Evolutionary conservation across 2,113 vertebrate genomes (phyloP).

Genomic region (Barnardius zonarius): DNA sequence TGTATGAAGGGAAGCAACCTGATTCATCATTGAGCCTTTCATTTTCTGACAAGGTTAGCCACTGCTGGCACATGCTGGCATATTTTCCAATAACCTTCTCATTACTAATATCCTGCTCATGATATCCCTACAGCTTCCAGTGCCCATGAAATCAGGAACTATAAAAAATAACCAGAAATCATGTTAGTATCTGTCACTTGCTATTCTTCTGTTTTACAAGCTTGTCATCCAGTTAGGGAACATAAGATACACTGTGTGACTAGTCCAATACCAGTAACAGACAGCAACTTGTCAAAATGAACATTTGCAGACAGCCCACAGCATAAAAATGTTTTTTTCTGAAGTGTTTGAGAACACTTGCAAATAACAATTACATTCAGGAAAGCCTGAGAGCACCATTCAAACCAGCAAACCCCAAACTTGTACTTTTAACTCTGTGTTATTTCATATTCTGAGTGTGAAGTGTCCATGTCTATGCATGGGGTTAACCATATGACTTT

Average conservation of each 20-base stretch:
- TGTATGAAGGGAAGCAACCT: background rate
- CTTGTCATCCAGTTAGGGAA: slow-evolving; percentile 60
- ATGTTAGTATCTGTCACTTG: slow-evolving; percentile 57
- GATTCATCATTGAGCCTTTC: slow-evolving; percentile 1
- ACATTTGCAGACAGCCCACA: slow-evolving; percentile 67
- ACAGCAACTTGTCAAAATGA: slow-evolving; percentile 67
- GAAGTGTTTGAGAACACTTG: slow-evolving; percentile 49
- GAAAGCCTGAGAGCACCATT: slow-evolving; percentile 10
- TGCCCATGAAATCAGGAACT: slow-evolving; percentile 37
- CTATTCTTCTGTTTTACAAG: slow-evolving; percentile 66
- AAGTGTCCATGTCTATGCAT: background rate
- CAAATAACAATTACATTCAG: slow-evolving; percentile 51
- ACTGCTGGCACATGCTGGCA: background rate
- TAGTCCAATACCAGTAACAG: slow-evolving; percentile 66
- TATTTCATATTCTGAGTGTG: background rate
- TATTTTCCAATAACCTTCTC: background rate
- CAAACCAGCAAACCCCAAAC: background rate
- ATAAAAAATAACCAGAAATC: slow-evolving; percentile 58
- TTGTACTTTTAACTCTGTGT: background rate
- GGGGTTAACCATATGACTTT: background rate
- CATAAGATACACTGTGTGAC: slow-evolving; percentile 48
- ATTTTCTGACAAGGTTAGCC: slow-evolving; percentile 23
- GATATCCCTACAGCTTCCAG: background rate
- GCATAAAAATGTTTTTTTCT: background rate
- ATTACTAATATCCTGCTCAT: slow-evolving; percentile 10